A percentile compares a stretch with the other conserved stretches of the same genome.
phyloP scores from a whole-genome alignment of 2,888 invertebrate genomes.

The Andrena bucephala region DNA sequence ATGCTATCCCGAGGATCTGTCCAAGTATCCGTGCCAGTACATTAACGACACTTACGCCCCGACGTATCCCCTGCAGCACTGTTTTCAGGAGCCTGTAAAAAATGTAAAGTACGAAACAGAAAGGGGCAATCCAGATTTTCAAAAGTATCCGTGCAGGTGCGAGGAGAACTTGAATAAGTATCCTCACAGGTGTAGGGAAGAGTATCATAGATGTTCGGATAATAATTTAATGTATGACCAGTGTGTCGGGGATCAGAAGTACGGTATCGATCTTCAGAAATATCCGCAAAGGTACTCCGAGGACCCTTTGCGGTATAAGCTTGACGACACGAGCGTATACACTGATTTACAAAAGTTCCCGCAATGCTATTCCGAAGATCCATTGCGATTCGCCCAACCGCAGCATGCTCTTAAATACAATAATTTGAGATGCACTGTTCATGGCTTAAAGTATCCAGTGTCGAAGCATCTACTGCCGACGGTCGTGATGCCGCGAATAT shows the following conservation, averaged over 20 bases:
- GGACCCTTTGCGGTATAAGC: slow-evolving; percentile 74
- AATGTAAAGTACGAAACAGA: slow-evolving; percentile 69
- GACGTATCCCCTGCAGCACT: slow-evolving; percentile 75
- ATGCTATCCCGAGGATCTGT: slow-evolving; percentile 75
- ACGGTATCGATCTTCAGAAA: slow-evolving; percentile 77
- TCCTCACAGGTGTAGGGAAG: slow-evolving; percentile 82
- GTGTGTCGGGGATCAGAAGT: slow-evolving; percentile 74
- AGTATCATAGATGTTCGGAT: slow-evolving; percentile 82
- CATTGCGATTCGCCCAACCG: slow-evolving; percentile 73
- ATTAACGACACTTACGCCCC: slow-evolving; percentile 74
- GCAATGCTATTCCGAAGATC: slow-evolving; percentile 80
- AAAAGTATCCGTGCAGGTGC: slow-evolving; percentile 80
- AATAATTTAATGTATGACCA: slow-evolving; percentile 79
- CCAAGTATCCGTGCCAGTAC: slow-evolving; percentile 77
- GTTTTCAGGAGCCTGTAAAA: slow-evolving; percentile 75
- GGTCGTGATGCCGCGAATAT: slow-evolving; percentile 72
- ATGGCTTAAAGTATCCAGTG: slow-evolving; percentile 77
- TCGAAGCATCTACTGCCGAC: slow-evolving; percentile 77
- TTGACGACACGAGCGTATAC: slow-evolving; percentile 70
- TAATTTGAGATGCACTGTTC: slow-evolving; percentile 79
- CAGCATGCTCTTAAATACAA: slow-evolving; percentile 79
- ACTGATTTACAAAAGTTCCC: slow-evolving; percentile 81
- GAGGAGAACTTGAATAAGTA: slow-evolving; percentile 82
- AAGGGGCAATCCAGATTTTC: slow-evolving; percentile 70
- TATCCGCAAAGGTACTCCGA: slow-evolving; percentile 80